phyloP scores from a whole-genome alignment of 1,140 invertebrate genomes.

The Euschistus heros region DNA sequence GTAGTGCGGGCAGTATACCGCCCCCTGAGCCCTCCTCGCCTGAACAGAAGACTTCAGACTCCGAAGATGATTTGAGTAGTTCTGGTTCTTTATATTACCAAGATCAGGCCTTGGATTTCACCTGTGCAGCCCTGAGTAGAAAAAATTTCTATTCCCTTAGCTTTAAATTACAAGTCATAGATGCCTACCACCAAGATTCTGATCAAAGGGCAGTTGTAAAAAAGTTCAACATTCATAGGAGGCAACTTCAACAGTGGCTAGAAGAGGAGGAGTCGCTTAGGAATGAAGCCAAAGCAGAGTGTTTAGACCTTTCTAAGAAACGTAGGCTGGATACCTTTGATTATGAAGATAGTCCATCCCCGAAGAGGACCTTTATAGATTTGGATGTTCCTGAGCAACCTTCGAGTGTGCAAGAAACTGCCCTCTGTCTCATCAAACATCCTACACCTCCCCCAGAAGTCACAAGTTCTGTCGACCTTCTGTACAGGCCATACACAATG shows the following conservation, averaged over 20 bases:
- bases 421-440: constrained; percentile 31
- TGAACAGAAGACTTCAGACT: constrained; percentile 28
- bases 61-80: constrained; percentile 27
- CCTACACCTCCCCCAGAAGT: neutral
- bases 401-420: constrained; percentile 30
- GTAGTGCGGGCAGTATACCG: constrained; percentile 31
- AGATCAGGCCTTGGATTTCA: constrained; percentile 32
- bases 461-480: neutral
- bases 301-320: constrained; percentile 28
- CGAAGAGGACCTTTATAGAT: constrained; percentile 12
- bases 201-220: constrained; percentile 50
- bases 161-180: constrained; percentile 43
- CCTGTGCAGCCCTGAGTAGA: constrained; percentile 33
- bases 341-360: neutral
- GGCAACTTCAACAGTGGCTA: constrained; percentile 54
- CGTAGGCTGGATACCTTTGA: constrained; percentile 16
- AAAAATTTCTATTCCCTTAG: constrained; percentile 41
- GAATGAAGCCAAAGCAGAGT: constrained; percentile 33
- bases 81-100: constrained; percentile 21
- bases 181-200: constrained; percentile 41
- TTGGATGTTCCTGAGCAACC: neutral
- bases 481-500: neutral
- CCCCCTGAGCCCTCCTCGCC: constrained; percentile 11
- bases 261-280: constrained; percentile 42
- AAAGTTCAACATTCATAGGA: constrained; percentile 48